Percentiles rank a stretch among this genome's conserved stretches.
Evolutionary conservation across 2,113 vertebrate species (phyloP).

Genomic region (Pseudopipra pipra): DNA sequence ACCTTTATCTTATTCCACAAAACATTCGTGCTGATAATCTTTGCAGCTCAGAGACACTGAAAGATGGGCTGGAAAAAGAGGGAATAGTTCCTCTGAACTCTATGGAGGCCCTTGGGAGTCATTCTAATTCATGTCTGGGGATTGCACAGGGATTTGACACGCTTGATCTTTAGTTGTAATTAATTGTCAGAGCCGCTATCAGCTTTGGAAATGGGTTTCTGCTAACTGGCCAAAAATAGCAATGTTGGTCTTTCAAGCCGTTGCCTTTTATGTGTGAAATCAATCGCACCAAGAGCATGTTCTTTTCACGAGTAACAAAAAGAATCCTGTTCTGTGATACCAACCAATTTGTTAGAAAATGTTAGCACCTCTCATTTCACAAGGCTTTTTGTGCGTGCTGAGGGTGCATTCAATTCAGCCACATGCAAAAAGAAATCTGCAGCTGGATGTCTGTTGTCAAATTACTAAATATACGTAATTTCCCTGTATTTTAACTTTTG

Average conservation of each 20-base stretch:
- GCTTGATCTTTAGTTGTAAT: conserved; percentile 52
- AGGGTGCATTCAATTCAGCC: neutral
- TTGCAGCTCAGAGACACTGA: neutral
- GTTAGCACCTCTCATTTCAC: neutral
- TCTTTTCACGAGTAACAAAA: conserved; percentile 32
- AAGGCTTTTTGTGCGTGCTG: neutral
- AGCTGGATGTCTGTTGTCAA: neutral
- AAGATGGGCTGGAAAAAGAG: neutral
- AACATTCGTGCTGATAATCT: neutral
- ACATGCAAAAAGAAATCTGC: neutral
- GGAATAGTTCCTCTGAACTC: neutral
- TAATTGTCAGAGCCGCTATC: conserved; percentile 52
- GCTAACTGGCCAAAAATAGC: conserved; percentile 15
- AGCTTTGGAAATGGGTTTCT: conserved; percentile 4
- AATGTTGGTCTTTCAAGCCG: conserved; percentile 16
- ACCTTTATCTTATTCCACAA: neutral
- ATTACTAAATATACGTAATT: fast-evolving
- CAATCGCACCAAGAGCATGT: conserved; percentile 3
- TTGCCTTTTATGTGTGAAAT: conserved; percentile 54
- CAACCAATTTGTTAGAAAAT: conserved; percentile 13
- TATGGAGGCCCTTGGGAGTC: neutral
- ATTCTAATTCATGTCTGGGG: neutral
- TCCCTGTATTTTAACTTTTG: neutral
- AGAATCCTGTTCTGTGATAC: neutral
- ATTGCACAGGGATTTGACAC: conserved; percentile 43